These are phyloP conservation scores for Heliothis peltigera DNA, from an alignment of 2,888 invertebrate genomes.

Conservation along the genomic window DNA sequence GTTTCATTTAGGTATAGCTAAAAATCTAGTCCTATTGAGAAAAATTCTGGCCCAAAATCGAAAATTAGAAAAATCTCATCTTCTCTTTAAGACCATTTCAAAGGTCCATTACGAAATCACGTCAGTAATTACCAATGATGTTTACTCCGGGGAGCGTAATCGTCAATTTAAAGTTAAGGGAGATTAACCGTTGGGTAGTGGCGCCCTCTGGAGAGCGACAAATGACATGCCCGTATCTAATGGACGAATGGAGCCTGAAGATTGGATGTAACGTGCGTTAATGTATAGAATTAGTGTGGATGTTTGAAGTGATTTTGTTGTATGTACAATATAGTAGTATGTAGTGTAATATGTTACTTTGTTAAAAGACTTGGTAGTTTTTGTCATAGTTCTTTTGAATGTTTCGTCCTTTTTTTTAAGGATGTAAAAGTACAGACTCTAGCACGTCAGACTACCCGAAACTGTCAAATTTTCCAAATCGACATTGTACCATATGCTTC, in stretches of 20 bases:
- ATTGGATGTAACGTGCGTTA: slow-evolving; percentile 46
- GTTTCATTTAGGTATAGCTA: too few species aligned
- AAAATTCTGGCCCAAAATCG: neutral
- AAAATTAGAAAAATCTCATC: neutral
- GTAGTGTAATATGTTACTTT: too few species aligned
- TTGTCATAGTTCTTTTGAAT: too few species aligned
- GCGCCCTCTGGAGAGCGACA: slow-evolving; percentile 60
- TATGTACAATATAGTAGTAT: too few species aligned
- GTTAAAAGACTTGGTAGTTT: neutral
- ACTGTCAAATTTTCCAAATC: too few species aligned
- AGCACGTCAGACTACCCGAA: too few species aligned
- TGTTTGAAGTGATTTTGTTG: slow-evolving; percentile 12
- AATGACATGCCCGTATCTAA: slow-evolving; percentile 62
- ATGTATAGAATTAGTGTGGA: slow-evolving; percentile 12
- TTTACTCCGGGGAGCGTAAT: slow-evolving; percentile 74
- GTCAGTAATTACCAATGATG: slow-evolving; percentile 74
- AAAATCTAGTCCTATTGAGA: too few species aligned
- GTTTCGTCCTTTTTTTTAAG: too few species aligned
- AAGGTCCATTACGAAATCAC: slow-evolving; percentile 69
- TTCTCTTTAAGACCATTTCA: slow-evolving; percentile 39
- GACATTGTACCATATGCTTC: too few species aligned
- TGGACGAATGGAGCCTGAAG: slow-evolving; percentile 43
- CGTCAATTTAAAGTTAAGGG: slow-evolving; percentile 78
- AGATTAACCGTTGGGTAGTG: slow-evolving; percentile 74
- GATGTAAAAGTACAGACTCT: too few species aligned